Conservation (phyloP, 2,797 vertebrate genomes). For the Poeciliopsis presidionis region DNA sequence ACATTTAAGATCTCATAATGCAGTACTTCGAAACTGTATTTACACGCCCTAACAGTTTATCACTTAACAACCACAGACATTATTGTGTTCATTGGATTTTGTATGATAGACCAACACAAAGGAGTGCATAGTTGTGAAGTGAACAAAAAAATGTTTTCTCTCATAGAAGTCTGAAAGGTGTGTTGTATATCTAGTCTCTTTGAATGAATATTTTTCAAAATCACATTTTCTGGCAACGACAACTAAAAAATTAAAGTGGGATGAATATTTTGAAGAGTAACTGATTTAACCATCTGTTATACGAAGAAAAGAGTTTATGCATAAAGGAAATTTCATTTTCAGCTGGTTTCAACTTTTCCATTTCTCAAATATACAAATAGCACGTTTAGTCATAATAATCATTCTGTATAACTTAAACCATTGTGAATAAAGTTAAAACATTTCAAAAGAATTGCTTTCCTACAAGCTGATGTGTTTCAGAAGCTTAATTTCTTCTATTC, state of each 20-base stretch:
- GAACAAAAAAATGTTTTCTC: background rate
- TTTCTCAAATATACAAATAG: background rate
- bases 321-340: background rate
- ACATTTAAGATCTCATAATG: background rate
- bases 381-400: background rate
- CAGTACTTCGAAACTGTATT: background rate
- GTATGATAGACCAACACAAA: background rate
- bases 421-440: background rate
- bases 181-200: background rate
- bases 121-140: background rate
- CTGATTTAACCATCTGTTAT: background rate
- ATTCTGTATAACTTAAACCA: background rate
- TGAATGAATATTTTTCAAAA: background rate
- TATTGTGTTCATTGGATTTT: background rate
- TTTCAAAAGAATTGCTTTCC: background rate
- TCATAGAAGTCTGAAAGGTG: background rate
- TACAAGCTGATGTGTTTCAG: background rate
- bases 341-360: background rate
- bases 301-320: background rate
- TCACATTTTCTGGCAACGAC: background rate
- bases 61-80: background rate
- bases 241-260: background rate
- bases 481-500: background rate
- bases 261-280: background rate
- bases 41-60: background rate